A percentile compares a stretch with the other conserved stretches of the same genome.
Evolutionary conservation across 2,888 invertebrate species (phyloP).

Genomic region (Lutraria lutraria): DNA sequence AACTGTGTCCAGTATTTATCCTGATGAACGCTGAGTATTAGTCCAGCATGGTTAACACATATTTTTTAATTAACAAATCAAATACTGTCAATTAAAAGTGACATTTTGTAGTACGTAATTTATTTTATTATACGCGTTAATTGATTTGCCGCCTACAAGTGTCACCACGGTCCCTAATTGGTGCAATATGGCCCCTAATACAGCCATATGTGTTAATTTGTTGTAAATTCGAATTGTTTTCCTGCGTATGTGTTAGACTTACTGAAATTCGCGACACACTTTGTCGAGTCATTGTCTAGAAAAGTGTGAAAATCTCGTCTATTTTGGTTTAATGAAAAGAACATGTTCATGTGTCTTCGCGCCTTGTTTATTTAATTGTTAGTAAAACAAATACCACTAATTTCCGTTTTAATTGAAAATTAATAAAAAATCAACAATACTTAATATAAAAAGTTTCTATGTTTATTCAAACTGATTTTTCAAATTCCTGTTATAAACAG

Average conservation of each 20-base stretch:
- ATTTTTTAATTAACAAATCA: not conserved
- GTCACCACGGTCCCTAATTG: not conserved
- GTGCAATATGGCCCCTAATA: not conserved
- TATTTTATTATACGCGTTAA: not conserved
- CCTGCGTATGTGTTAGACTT: not conserved
- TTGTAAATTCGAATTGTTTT: not conserved
- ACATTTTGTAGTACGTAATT: not conserved
- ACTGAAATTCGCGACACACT: not conserved
- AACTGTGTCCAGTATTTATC: not conserved
- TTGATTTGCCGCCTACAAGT: not conserved
- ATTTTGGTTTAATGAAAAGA: not conserved
- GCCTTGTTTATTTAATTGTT: not conserved
- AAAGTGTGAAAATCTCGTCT: not conserved
- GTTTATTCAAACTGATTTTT: too few species aligned
- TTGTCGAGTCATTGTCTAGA: not conserved
- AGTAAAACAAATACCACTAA: too few species aligned
- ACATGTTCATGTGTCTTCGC: not conserved
- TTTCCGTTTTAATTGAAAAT: too few species aligned
- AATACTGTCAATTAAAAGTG: constrained; percentile 20
- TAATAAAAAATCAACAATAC: too few species aligned
- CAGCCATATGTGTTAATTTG: not conserved
- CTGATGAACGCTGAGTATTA: not conserved
- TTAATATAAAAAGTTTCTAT: too few species aligned
- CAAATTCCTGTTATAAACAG: too few species aligned
- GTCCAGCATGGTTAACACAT: not conserved